Conservation (phyloP, 1,140 invertebrate species). For the Reticulitermes speratus region DNA sequence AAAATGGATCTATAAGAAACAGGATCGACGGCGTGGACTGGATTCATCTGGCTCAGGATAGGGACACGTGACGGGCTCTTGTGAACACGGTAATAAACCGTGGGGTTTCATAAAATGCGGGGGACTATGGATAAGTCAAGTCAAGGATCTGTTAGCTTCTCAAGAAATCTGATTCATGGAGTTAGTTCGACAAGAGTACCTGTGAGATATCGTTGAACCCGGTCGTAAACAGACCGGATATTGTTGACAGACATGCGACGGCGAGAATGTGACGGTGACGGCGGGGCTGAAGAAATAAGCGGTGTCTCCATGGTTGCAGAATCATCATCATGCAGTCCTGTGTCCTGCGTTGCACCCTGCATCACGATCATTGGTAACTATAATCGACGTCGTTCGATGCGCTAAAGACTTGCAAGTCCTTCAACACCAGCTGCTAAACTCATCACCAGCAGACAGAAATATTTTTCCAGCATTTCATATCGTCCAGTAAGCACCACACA, state of each 20-base stretch:
- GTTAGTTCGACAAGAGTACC: neutral
- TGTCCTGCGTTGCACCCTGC: neutral
- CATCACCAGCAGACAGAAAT: neutral
- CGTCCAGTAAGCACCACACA: too few species aligned
- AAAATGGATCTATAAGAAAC: too few species aligned
- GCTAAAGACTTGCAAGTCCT: neutral
- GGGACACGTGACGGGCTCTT: too few species aligned
- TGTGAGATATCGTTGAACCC: conserved; percentile 41
- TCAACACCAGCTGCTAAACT: neutral
- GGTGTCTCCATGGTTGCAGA: conserved; percentile 23
- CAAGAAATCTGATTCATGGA: too few species aligned
- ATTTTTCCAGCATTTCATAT: too few species aligned
- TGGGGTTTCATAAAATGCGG: too few species aligned
- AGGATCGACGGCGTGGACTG: too few species aligned
- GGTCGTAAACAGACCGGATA: conserved; percentile 39
- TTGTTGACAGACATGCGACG: conserved; percentile 40
- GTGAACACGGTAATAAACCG: too few species aligned
- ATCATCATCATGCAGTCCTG: neutral
- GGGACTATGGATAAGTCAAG: too few species aligned
- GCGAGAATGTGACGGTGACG: conserved; percentile 59
- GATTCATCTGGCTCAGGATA: too few species aligned
- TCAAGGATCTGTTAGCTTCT: too few species aligned
- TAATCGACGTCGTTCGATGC: neutral
- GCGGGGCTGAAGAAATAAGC: conserved; percentile 48
- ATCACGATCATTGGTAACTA: neutral